These are phyloP conservation scores for Oxytorus armatus DNA, from an alignment of 2,888 invertebrate genomes.

Conservation along the genomic window DNA sequence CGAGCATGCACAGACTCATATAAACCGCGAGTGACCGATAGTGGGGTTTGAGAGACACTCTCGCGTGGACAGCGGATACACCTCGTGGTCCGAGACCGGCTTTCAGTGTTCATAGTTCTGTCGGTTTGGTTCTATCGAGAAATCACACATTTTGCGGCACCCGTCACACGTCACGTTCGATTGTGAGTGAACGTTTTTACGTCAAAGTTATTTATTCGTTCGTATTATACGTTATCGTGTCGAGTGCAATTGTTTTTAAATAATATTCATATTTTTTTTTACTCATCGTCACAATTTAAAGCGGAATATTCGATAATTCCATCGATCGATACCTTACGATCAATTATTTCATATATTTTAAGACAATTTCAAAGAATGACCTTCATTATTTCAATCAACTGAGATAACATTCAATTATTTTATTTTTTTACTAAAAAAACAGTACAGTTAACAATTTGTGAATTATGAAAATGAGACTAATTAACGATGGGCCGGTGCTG, in stretches of 20 bases:
- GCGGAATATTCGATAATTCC: not conserved
- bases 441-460: no score
- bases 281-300: not conserved
- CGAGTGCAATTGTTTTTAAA: not conserved
- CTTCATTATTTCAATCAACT: no score
- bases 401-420: no score
- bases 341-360: no score
- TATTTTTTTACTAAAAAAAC: no score
- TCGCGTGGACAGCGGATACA: conserved; percentile 72
- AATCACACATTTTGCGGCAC: conserved; percentile 43
- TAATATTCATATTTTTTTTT: not conserved
- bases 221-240: not conserved
- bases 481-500: no score
- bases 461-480: no score
- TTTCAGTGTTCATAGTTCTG: conserved; percentile 77
- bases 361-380: no score
- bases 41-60: conserved; percentile 71
- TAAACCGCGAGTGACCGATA: conserved; percentile 54
- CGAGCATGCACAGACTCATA: not conserved
- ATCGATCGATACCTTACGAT: no score
- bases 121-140: conserved; percentile 68
- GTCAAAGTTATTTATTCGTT: conserved; percentile 11
- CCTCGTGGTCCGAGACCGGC: conserved; percentile 75
- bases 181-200: conserved; percentile 12
- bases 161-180: conserved; percentile 30